Conservation (phyloP, 2,888 invertebrate genomes). For the Hipparchia sbordonii region DNA sequence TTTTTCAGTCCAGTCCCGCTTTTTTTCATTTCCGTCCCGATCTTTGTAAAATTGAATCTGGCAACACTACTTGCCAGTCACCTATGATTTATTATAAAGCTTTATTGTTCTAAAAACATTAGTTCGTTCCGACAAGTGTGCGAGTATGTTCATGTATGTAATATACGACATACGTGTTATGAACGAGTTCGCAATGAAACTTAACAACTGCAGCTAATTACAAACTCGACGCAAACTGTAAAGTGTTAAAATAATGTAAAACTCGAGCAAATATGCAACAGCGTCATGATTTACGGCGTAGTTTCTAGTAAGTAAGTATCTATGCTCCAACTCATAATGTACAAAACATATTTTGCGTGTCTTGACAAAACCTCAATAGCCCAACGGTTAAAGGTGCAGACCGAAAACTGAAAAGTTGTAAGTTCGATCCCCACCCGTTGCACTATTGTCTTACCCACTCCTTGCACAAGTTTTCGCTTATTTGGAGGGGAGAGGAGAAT, state of each 20-base stretch:
- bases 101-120: constrained; percentile 10
- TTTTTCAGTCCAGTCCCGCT: no score
- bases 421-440: no score
- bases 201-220: constrained; percentile 18
- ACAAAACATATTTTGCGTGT: no score
- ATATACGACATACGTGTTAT: not conserved
- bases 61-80: not conserved
- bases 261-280: constrained; percentile 1
- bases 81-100: not conserved
- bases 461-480: no score
- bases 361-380: no score
- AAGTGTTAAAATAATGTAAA: constrained; percentile 13
- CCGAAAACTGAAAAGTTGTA: no score
- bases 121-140: not conserved
- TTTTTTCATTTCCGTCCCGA: no score
- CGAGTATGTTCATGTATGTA: not conserved
- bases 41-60: no score
- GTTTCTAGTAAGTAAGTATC: not conserved
- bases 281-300: not conserved
- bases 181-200: constrained; percentile 14
- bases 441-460: no score
- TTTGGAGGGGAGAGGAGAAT: no score
- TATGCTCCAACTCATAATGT: no score
- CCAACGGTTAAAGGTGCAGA: no score
- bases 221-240: constrained; percentile 3